Base-by-base conservation (phyloP, 2,888 invertebrate species). In the Anorthoa munda region DNA sequence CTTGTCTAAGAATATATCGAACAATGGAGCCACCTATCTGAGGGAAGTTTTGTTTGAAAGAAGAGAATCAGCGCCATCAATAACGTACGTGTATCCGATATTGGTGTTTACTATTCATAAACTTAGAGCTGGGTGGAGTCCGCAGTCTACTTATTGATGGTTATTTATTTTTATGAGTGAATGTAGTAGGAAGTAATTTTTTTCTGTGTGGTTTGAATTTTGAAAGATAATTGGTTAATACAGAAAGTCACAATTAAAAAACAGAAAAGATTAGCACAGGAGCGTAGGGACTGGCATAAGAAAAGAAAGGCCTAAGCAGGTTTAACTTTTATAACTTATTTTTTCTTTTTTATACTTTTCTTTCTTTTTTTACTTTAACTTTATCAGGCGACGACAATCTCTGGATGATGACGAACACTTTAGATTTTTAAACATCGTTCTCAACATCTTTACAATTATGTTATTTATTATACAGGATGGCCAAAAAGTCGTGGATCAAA, bases 41-140 rank as follows among this genome's bases (percentile, higher is more conserved):
- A 45, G 17, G 75, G 76, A 82, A 89, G 85, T 85, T 91, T 89
- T 84, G 89, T 90, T 91, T 86, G 88, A 86, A 86, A 82, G 75
- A 80, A 77, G 58, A 78, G 81, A 85, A 80, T 86, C 84, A 82
- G 58, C 59, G 77, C 87, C 78, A 91, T 91, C 87, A 90, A 91
- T 90, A 90, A 88, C 63, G 82, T 84, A 85, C 88, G 87, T 88
- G 88, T 77, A 86, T 88, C 87, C 61, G 85, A 89, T 88, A 84
- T 63, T 39, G 68, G 75, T 65, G 72, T 66, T 76, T 77, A 79
- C 71, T 75, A 68, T 83, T 81, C 85, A 84, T 83, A 84, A 75
- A 84, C 69, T 82, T 61, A 66, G 63, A 56, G 39, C 2, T 31
- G 55, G 51, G 51, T 56, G 58, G 4, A 72, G 59, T 3, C 53